phyloP scores from a whole-genome alignment of 37 sponge, comb jelly and placozoan genomes.

The Spongilla lacustris region DNA sequence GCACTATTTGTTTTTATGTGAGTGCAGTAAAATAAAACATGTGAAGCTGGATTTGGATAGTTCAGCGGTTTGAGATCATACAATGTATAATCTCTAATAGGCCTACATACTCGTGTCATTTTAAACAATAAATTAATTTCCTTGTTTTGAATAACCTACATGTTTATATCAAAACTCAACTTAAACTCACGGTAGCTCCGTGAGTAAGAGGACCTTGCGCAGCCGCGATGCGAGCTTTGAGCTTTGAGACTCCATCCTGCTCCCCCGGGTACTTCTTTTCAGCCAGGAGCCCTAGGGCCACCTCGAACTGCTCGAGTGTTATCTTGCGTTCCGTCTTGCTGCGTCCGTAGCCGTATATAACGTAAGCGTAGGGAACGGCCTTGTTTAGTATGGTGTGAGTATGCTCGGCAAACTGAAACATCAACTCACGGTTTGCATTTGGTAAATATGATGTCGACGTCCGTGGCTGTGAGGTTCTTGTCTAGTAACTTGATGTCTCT shows the following conservation, averaged over 20 bases:
- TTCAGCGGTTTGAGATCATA: too few relatives aligned
- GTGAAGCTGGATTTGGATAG: too few relatives aligned
- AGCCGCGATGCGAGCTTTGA: conserved; percentile 19
- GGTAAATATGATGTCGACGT: conserved; percentile 88
- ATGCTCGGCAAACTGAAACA: neutral
- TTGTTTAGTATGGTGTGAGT: too few relatives aligned
- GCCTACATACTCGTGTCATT: too few relatives aligned
- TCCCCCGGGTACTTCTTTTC: conserved; percentile 83
- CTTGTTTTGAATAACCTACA: too few relatives aligned
- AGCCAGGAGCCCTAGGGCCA: conserved; percentile 59
- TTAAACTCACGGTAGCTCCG: conserved; percentile 71
- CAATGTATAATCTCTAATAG: too few relatives aligned
- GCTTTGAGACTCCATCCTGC: conserved; percentile 29
- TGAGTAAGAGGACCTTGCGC: conserved; percentile 51
- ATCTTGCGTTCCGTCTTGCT: conserved; percentile 92
- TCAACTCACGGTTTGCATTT: conserved; percentile 67
- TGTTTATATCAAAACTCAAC: neutral
- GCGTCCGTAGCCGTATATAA: neutral
- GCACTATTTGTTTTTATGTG: too few relatives aligned
- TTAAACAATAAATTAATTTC: too few relatives aligned
- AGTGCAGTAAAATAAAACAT: too few relatives aligned
- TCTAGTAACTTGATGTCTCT: conserved; percentile 78
- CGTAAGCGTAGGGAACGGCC: too few relatives aligned
- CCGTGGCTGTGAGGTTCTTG: conserved; percentile 84
- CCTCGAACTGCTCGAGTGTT: conserved; percentile 75